These are phyloP conservation scores for Brachirus orientalis DNA, from an alignment of 2,113 vertebrate genomes.

Conservation along the genomic window DNA sequence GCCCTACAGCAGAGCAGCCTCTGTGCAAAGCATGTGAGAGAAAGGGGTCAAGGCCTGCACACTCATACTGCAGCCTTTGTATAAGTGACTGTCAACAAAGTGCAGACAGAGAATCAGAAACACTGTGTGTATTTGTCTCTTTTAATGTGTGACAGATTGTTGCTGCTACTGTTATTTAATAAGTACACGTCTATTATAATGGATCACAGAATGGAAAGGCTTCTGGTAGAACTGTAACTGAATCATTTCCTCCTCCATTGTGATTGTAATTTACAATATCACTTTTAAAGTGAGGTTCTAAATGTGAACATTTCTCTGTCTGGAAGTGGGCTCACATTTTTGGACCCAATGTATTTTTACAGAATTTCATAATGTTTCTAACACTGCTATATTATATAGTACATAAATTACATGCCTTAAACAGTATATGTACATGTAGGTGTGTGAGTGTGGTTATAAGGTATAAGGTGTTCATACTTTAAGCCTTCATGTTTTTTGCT, in stretches of 20 bases:
- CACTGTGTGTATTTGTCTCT: constrained; percentile 20
- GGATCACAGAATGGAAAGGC: background rate
- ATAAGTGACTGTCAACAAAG: constrained; percentile 51
- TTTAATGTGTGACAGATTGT: constrained; percentile 14
- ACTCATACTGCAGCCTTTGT: constrained; percentile 49
- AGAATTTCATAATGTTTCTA: no score
- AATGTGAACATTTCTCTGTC: no score
- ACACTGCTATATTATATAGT: no score
- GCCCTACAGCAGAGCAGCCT: constrained; percentile 39
- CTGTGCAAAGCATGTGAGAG: constrained; percentile 52
- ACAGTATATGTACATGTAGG: background rate
- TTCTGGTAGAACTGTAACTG: background rate
- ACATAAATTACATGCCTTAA: no score
- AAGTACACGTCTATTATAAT: background rate
- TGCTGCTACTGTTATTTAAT: constrained; percentile 2
- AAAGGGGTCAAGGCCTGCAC: constrained; percentile 48
- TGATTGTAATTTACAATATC: background rate
- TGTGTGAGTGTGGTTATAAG: no score
- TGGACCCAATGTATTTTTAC: no score
- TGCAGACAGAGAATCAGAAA: constrained; percentile 37
- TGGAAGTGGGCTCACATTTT: no score
- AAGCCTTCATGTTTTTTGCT: no score
- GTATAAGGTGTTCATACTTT: no score
- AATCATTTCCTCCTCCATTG: background rate
- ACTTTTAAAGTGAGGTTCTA: no score